Base-by-base conservation (phyloP, 2,113 vertebrate genomes). In the Alosa alosa region DNA sequence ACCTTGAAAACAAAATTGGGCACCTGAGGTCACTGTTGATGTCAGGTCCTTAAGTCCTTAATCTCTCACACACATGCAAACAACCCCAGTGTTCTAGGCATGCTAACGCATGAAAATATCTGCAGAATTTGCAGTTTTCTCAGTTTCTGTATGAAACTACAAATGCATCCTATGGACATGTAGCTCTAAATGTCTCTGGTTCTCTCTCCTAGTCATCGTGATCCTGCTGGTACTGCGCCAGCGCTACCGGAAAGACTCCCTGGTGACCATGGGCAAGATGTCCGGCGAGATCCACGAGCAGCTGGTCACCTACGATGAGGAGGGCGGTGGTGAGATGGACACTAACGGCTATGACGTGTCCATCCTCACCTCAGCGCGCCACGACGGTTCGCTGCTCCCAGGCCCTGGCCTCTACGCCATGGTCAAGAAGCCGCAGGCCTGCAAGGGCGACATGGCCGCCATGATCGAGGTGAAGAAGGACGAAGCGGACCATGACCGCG, bases 251-350 rank as follows among this genome's bases (percentile, higher is more conserved):
- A 98, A 97, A 90, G 95, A 98, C 0, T 91, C 96, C 7, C 92
- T 95, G 0, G 90, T 94, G 2, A 93, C 92, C 0, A 88, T 96
- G 89, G 89, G 94, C 81, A 98, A 97, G 91, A 95, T 92, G 0
- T 95, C 95, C 20, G 94, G 96, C 0, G 98, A 99, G 91, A 98
- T 99, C 89, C 97, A 97, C 0, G 98, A 99, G 95, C 98, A 99
- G 94, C 94, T 99, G 85, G 97, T 99, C 85, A 96, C 95, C 3
- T 99, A 99, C 0, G 97, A 99, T 0, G 98, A 99, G 90, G 98
- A 99, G 92, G 98, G 98, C 0, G 98, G 98, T 0, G 98, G 98
- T 0, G 98, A 99, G 93, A 99, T 99, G 98, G 98, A 99, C 92
- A 99, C 98, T 64, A 98, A 96, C 46, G 97, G 97, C 89, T 99